Conservation (phyloP, 2,113 vertebrate species). For the Orthonyx spaldingii region DNA sequence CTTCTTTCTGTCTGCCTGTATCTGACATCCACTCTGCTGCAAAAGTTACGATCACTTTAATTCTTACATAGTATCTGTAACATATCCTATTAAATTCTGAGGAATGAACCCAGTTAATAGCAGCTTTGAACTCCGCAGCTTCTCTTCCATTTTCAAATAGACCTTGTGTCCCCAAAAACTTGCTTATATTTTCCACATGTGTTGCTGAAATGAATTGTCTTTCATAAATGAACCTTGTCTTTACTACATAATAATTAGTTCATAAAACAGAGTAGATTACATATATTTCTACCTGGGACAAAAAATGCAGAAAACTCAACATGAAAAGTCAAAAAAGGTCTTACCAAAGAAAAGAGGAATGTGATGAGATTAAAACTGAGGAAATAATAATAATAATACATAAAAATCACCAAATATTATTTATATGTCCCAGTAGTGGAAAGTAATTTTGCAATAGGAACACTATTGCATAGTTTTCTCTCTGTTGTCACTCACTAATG, state of each 20-base stretch:
- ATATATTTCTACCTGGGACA: neutral
- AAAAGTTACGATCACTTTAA: neutral
- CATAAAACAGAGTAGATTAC: neutral
- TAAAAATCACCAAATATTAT: neutral
- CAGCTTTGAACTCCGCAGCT: neutral
- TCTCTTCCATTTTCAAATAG: neutral
- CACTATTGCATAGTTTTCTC: neutral
- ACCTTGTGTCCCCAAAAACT: neutral
- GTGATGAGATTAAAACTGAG: neutral
- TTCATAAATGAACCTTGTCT: neutral
- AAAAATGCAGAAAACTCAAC: neutral
- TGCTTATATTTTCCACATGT: neutral
- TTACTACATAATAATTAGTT: neutral
- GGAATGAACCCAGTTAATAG: neutral
- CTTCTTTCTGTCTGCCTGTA: neutral
- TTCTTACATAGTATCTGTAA: neutral
- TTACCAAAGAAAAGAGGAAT: neutral
- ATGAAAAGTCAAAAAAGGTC: neutral
- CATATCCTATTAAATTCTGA: neutral
- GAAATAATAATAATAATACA: neutral
- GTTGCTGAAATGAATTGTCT: neutral
- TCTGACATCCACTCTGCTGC: neutral
- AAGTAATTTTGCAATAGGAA: neutral
- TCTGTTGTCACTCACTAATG: neutral
- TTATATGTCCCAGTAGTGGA: neutral